A percentile compares a stretch with the other conserved stretches of the same genome.
These are phyloP conservation scores for Aspiorhynchus laticeps DNA, from an alignment of 2,113 vertebrate genomes.

Conservation along the genomic window DNA sequence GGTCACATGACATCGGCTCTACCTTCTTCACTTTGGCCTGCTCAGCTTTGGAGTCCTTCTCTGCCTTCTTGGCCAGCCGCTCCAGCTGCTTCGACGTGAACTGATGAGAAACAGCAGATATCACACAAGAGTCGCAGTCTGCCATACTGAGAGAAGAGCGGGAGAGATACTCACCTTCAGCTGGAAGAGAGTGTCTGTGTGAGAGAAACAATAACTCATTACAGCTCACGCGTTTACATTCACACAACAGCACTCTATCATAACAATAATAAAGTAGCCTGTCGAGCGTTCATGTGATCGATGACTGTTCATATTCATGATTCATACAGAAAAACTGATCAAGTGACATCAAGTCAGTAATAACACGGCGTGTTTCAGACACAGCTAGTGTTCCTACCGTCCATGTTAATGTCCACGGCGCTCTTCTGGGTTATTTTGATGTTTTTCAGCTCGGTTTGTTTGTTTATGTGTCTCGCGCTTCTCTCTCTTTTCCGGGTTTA, in stretches of 20 bases:
- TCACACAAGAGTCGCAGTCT: background rate
- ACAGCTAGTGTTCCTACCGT: background rate
- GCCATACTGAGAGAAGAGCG: background rate
- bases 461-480: conserved; percentile 8
- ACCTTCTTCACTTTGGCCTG: conserved; percentile 97
- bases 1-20: too few relatives aligned
- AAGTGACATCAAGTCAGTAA: background rate
- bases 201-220: conserved; percentile 10
- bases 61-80: conserved; percentile 90
- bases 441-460: background rate
- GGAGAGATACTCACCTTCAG: conserved; percentile 66
- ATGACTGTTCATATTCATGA: background rate
- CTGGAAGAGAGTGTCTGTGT: conserved; percentile 76
- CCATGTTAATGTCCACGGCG: background rate
- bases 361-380: background rate
- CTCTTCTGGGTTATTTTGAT: background rate
- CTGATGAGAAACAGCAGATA: conserved; percentile 64
- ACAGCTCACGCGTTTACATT: background rate
- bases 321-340: background rate
- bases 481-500: background rate
- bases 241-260: background rate
- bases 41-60: conserved; percentile 92
- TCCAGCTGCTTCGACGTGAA: conserved; percentile 95
- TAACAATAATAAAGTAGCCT: background rate
- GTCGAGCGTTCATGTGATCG: background rate